Evolutionary conservation across 2,113 vertebrate species (phyloP).

Genomic region (Thamnophis sirtalis): DNA sequence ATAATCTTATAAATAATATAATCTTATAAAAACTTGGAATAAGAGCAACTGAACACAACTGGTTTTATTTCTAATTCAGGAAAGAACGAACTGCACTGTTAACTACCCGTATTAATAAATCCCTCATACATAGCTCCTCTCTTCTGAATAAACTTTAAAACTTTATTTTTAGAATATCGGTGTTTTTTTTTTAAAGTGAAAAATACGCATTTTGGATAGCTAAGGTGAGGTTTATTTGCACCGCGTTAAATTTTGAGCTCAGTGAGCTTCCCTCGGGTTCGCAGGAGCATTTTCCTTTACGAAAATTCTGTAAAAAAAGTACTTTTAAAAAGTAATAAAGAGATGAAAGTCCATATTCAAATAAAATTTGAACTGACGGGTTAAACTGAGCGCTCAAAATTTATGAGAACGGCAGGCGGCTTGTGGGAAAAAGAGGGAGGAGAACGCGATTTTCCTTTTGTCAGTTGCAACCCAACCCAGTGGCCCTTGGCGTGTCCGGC

Average conservation of each 20-base stretch:
- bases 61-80: not conserved
- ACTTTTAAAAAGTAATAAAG: not conserved
- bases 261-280: not conserved
- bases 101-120: not conserved
- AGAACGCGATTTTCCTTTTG: not conserved
- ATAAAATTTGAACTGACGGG: not conserved
- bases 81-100: not conserved
- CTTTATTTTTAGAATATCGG: not conserved
- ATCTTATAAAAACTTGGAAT: not conserved
- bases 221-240: not conserved
- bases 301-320: not conserved
- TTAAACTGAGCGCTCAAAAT: not conserved
- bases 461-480: not conserved
- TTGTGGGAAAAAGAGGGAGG: not conserved
- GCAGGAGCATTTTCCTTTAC: not conserved
- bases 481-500: not conserved
- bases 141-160: not conserved
- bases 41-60: not conserved
- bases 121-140: not conserved
- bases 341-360: not conserved
- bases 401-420: not conserved
- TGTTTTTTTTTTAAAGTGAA: not conserved
- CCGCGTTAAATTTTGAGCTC: not conserved
- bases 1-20: not conserved
- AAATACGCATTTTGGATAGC: not conserved